phyloP scores from a whole-genome alignment of 2,888 invertebrate genomes.

The Clostera curtula region DNA sequence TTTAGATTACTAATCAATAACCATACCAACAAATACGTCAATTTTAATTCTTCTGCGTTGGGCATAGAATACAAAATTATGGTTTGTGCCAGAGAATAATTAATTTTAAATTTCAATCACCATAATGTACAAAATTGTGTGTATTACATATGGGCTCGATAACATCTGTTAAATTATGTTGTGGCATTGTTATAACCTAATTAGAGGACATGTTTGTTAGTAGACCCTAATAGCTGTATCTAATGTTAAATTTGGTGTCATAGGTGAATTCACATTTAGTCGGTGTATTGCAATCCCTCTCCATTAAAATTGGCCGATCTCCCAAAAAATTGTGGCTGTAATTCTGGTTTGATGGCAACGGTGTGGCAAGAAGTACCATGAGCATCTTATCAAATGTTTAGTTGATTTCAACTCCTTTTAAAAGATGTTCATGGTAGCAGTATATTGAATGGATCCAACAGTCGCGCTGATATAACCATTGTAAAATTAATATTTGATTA shows the following conservation, averaged over 20 bases:
- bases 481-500: conserved; percentile 10
- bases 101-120: conserved; percentile 26
- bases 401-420: conserved; percentile 5
- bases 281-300: conserved; percentile 58
- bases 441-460: conserved; percentile 24
- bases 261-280: conserved; percentile 55
- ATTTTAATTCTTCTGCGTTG: conserved; percentile 37
- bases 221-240: conserved; percentile 57
- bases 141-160: conserved; percentile 30
- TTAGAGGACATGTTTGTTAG: conserved; percentile 48
- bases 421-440: conserved; percentile 14
- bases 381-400: conserved; percentile 12
- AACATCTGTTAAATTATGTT: conserved; percentile 58
- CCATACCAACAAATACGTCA: conserved; percentile 38
- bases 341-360: conserved; percentile 27
- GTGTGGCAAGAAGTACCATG: conserved; percentile 20
- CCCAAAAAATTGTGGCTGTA: conserved; percentile 39
- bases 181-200: conserved; percentile 59
- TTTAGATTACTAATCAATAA: conserved; percentile 50
- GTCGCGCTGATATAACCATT: conserved; percentile 22
- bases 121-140: conserved; percentile 44
- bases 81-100: too few species aligned
- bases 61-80: too few species aligned
- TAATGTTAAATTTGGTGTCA: conserved; percentile 65
- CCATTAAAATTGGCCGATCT: conserved; percentile 49